Evolutionary conservation across 2,113 vertebrate genomes (phyloP).

Genomic region (Mirza zaza): DNA sequence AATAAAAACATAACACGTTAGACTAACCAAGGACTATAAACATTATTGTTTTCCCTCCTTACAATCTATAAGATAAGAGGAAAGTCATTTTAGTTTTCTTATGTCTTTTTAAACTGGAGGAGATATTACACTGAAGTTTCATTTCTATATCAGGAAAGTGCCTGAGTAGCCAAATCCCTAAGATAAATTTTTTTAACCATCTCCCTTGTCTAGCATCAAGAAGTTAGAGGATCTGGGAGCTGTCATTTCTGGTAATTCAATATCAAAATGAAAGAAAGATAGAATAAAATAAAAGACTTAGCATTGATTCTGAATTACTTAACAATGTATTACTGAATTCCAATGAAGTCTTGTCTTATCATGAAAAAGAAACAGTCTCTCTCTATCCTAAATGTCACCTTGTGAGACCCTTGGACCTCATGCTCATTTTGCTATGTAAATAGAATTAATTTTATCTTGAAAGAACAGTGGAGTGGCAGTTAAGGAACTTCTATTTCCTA

Average conservation of each 20-base stretch:
- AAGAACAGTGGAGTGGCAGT: conserved; percentile 43
- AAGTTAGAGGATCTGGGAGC: conserved; percentile 9
- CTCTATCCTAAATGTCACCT: conserved; percentile 61
- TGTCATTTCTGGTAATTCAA: conserved; percentile 68
- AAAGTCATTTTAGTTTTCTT: not conserved
- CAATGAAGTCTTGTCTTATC: conserved; percentile 63
- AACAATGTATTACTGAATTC: conserved; percentile 59
- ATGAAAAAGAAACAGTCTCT: conserved; percentile 43
- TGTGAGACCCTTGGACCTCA: conserved; percentile 52
- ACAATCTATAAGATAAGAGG: not conserved
- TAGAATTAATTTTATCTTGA: conserved; percentile 77
- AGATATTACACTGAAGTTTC: not conserved
- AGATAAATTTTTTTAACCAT: not conserved
- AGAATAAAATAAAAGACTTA: conserved; percentile 73
- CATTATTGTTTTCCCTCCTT: not conserved
- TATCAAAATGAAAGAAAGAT: conserved; percentile 62
- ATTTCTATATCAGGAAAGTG: not conserved
- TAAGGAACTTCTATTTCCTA: conserved; percentile 48
- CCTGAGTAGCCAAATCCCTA: not conserved
- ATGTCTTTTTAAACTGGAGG: not conserved
- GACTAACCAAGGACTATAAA: not conserved
- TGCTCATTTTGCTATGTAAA: conserved; percentile 73
- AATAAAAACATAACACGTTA: not conserved
- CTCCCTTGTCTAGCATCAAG: not conserved
- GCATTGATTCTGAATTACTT: conserved; percentile 71